Evolutionary conservation across 2,113 vertebrate species (phyloP).

Genomic region (Glaucidium brasilianum): DNA sequence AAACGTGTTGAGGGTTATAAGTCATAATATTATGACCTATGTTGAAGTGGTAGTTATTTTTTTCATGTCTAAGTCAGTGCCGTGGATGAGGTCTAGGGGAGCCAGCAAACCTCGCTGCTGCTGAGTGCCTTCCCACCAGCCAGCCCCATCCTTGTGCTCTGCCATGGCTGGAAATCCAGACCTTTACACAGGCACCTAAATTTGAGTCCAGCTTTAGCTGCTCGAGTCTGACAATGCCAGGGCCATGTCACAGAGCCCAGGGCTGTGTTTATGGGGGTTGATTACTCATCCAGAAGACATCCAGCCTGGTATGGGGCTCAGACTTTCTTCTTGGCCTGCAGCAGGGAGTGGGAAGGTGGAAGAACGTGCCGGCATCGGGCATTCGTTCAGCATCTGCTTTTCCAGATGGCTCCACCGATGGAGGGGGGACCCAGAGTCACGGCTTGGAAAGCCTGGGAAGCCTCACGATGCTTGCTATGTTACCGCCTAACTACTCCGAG

Average conservation of each 20-base stretch:
- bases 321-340: not conserved
- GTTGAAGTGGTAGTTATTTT: not conserved
- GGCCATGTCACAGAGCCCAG: not conserved
- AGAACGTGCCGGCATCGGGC: rapidly evolving
- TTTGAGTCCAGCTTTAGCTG: not conserved
- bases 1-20: not conserved
- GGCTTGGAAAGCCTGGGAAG: not conserved
- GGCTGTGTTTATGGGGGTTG: not conserved
- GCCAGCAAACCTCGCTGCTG: not conserved
- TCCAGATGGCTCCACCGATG: not conserved
- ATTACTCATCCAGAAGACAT: not conserved
- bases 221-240: rapidly evolving
- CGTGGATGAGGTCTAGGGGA: not conserved
- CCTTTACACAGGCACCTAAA: not conserved
- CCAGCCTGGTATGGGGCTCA: not conserved
- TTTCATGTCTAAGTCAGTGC: rapidly evolving
- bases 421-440: not conserved
- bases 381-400: not conserved
- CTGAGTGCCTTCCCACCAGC: not conserved
- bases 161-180: rapidly evolving
- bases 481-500: not conserved
- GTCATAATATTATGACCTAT: not conserved
- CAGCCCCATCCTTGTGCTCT: not conserved
- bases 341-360: not conserved
- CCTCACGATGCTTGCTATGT: not conserved